Evolutionary conservation across 2,113 vertebrate species (phyloP).

Genomic region (Syrmaticus mikado): DNA sequence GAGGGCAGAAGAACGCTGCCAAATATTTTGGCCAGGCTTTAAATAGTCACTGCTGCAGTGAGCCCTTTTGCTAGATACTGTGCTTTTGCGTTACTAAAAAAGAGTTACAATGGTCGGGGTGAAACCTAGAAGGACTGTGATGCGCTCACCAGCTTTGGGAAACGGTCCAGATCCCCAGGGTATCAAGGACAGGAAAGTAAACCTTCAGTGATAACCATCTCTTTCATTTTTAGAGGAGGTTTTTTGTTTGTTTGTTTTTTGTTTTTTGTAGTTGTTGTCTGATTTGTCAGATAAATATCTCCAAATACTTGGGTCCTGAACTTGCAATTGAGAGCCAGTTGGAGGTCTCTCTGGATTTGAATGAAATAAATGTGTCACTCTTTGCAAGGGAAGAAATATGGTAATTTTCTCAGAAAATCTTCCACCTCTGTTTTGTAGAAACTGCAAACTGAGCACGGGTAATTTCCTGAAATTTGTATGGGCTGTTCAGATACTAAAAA

Average conservation of each 20-base stretch:
- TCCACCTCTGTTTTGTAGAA: neutral
- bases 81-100: neutral
- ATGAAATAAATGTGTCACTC: neutral
- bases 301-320: neutral
- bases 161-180: neutral
- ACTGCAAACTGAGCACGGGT: neutral
- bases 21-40: neutral
- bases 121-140: neutral
- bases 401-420: neutral
- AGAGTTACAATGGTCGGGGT: neutral
- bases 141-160: neutral
- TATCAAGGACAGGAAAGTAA: neutral
- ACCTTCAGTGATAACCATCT: neutral
- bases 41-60: neutral
- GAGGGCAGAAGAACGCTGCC: neutral
- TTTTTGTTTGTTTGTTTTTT: neutral
- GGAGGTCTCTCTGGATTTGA: neutral
- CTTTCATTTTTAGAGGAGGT: neutral
- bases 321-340: neutral
- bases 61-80: neutral
- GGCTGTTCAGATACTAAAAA: neutral
- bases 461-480: neutral
- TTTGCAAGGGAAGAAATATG: neutral
- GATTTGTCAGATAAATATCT: neutral
- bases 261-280: neutral